Conservation (phyloP, 2,113 vertebrate genomes). For the Clarias gariepinus region DNA sequence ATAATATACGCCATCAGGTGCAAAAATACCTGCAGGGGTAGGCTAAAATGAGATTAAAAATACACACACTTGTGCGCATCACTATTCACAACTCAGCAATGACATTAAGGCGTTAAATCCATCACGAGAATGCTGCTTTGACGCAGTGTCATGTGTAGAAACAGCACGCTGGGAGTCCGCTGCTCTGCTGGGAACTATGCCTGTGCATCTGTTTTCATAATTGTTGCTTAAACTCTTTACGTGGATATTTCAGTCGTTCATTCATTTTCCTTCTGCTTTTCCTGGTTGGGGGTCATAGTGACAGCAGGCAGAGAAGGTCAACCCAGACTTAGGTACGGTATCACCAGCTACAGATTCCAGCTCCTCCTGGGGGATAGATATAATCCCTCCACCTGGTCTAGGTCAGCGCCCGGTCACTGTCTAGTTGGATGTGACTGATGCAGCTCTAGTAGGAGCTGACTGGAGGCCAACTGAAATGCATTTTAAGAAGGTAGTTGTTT, state of each 20-base stretch:
- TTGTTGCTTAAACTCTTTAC: not conserved
- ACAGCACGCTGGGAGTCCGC: not conserved
- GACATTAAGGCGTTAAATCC: not conserved
- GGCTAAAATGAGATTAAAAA: not conserved
- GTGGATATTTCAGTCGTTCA: not conserved
- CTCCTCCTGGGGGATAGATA: not conserved
- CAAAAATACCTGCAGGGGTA: not conserved
- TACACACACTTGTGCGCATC: not conserved
- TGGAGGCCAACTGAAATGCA: not conserved
- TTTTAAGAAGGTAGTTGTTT: not conserved
- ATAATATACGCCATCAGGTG: not conserved
- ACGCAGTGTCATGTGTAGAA: not conserved
- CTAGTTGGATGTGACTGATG: not conserved
- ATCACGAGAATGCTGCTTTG: not conserved
- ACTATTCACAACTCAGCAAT: not conserved
- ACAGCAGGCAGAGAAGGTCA: not conserved
- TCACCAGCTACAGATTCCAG: slow-evolving; percentile 6
- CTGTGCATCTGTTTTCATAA: not conserved
- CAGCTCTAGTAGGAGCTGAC: not conserved
- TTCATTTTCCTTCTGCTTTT: slow-evolving; percentile 8
- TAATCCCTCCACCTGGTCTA: not conserved
- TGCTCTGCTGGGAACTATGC: not conserved
- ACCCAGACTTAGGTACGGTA: not conserved
- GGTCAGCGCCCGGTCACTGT: not conserved
- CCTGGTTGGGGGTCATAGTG: not conserved